Evolutionary conservation across 2,888 invertebrate genomes (phyloP).

Genomic region (Calephelis perditalis): DNA sequence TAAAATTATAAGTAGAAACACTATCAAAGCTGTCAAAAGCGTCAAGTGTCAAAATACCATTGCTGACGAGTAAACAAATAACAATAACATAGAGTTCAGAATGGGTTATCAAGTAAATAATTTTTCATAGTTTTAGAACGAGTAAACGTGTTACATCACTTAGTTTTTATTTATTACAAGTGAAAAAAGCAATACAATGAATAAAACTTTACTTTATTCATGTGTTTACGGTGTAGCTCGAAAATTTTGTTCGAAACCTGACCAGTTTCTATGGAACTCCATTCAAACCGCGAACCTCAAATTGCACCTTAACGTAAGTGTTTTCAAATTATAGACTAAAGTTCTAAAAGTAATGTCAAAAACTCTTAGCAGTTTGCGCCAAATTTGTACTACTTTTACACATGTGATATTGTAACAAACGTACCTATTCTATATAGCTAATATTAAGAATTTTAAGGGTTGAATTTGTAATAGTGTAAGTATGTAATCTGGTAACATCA

Average conservation of each 20-base stretch:
- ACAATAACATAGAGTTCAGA: slow-evolving; percentile 55
- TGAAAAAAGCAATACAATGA: slow-evolving; percentile 40
- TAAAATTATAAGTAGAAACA: not conserved
- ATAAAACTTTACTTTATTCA: slow-evolving; percentile 42
- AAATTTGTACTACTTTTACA: slow-evolving; percentile 7
- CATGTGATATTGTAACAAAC: not conserved
- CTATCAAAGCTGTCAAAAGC: slow-evolving; percentile 3
- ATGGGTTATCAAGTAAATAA: slow-evolving; percentile 64
- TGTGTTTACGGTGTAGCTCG: slow-evolving; percentile 41
- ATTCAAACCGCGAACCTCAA: slow-evolving; percentile 42
- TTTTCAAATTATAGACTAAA: slow-evolving; percentile 2
- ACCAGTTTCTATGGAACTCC: slow-evolving; percentile 32
- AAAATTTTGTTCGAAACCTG: slow-evolving; percentile 36
- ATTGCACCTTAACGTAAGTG: slow-evolving; percentile 53
- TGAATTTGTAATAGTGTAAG: not conserved
- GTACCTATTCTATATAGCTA: not conserved
- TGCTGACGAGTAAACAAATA: slow-evolving; percentile 22
- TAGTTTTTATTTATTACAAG: slow-evolving; percentile 26
- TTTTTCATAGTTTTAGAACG: slow-evolving; percentile 38
- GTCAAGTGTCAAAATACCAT: slow-evolving; percentile 19
- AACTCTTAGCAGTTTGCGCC: not conserved
- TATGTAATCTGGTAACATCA: not conserved
- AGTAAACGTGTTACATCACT: slow-evolving; percentile 31
- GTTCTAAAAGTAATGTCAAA: slow-evolving; percentile 8
- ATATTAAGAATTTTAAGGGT: not conserved